These are phyloP conservation scores for Theristicus caerulescens DNA, from an alignment of 2,113 vertebrate species.

Conservation along the genomic window DNA sequence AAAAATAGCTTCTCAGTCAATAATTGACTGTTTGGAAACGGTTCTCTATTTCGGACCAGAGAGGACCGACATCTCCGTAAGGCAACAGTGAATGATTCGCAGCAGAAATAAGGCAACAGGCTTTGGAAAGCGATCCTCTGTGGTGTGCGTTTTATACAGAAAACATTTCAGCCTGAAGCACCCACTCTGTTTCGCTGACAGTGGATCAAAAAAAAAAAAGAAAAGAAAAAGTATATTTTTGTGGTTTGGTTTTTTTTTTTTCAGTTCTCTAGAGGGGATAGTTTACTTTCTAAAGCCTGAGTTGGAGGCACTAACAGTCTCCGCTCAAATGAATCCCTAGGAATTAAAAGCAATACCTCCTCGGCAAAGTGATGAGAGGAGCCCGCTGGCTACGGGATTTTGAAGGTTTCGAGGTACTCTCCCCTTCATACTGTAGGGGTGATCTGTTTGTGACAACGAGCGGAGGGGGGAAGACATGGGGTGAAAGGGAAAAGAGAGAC, in stretches of 20 bases:
- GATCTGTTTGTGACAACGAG: not conserved
- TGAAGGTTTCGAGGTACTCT: not conserved
- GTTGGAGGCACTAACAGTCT: not conserved
- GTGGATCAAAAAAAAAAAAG: not conserved
- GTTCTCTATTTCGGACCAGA: not conserved
- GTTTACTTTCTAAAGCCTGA: not conserved
- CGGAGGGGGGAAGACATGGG: not conserved
- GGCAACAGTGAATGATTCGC: not conserved
- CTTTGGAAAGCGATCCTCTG: not conserved
- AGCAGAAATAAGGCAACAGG: not conserved
- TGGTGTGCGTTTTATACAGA: not conserved
- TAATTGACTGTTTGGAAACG: not conserved
- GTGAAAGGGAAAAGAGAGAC: not conserved
- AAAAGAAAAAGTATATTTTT: not conserved
- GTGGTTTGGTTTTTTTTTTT: not conserved
- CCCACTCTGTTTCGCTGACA: not conserved
- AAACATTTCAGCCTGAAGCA: not conserved
- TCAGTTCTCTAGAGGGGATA: not conserved
- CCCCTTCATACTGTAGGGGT: too few relatives aligned
- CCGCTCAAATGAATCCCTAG: not conserved
- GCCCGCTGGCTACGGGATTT: not conserved
- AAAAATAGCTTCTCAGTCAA: not conserved
- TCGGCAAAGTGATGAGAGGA: not conserved
- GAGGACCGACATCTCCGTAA: not conserved
- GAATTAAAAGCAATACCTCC: not conserved